Conservation (phyloP, 1,140 invertebrate species). For the Eueides isabella region DNA sequence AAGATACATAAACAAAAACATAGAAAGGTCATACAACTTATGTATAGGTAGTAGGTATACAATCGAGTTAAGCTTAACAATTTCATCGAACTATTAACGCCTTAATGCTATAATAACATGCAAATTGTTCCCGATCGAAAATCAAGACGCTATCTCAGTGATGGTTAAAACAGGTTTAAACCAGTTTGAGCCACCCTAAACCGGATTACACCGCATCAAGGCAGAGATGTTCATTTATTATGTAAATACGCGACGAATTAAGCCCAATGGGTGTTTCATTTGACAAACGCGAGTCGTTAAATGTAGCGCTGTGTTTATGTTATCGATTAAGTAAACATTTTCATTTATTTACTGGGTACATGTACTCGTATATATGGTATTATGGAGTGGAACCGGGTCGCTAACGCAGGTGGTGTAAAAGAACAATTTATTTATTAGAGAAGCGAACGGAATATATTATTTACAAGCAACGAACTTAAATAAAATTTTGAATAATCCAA, state of each 20-base stretch:
- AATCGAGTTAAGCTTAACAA: not conserved
- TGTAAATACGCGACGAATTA: conserved; percentile 81
- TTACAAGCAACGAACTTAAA: too few species aligned
- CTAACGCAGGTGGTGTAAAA: too few species aligned
- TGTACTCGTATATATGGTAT: too few species aligned
- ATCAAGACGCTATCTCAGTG: conserved; percentile 76
- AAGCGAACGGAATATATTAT: too few species aligned
- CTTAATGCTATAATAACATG: conserved; percentile 60
- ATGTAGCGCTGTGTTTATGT: conserved; percentile 50
- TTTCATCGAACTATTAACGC: not conserved
- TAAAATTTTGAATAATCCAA: too few species aligned
- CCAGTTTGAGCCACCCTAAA: conserved; percentile 72
- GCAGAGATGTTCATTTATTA: conserved; percentile 78
- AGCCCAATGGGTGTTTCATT: conserved; percentile 78
- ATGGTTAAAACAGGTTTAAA: conserved; percentile 76
- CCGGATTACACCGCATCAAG: conserved; percentile 75
- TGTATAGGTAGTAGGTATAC: not conserved
- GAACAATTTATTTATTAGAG: too few species aligned
- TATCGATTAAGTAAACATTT: conserved; percentile 15
- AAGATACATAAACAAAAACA: too few species aligned
- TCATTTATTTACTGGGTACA: not conserved
- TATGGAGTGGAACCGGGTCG: too few species aligned
- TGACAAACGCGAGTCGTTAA: conserved; percentile 69
- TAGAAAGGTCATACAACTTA: too few species aligned
- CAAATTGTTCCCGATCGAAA: conserved; percentile 77